Evolutionary conservation across 1,140 invertebrate species (phyloP).

Genomic region (Babylonia areolata): DNA sequence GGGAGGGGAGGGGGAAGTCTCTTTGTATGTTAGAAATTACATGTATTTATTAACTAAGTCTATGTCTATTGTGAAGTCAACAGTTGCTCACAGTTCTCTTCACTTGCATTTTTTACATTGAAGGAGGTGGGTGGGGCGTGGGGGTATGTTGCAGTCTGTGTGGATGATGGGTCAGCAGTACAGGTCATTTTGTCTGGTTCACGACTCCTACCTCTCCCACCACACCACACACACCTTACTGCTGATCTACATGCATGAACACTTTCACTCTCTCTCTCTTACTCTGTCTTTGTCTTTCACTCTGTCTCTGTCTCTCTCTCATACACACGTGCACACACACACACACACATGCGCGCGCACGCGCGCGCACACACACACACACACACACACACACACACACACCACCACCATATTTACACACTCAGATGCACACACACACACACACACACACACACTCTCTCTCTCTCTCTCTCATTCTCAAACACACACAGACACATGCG

Average conservation of each 20-base stretch:
- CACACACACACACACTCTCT: not conserved
- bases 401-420: not conserved
- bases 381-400: not conserved
- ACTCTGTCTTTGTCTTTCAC: not conserved
- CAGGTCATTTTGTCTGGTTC: not conserved
- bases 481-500: not conserved
- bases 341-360: not conserved
- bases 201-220: not conserved
- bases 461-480: not conserved
- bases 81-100: too few relatives aligned
- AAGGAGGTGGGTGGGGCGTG: too few relatives aligned
- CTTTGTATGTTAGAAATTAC: too few relatives aligned
- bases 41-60: too few relatives aligned
- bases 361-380: not conserved
- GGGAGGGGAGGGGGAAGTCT: too few relatives aligned
- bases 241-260: not conserved
- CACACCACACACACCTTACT: not conserved
- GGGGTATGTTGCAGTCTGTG: too few relatives aligned
- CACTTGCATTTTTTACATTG: too few relatives aligned
- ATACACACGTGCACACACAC: conserved; percentile 7
- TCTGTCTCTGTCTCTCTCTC: not conserved
- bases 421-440: not conserved
- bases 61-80: too few relatives aligned
- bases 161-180: too few relatives aligned
- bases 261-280: not conserved